Base-by-base conservation (phyloP, 1,140 invertebrate genomes). In the Pachypsylla venusta region DNA sequence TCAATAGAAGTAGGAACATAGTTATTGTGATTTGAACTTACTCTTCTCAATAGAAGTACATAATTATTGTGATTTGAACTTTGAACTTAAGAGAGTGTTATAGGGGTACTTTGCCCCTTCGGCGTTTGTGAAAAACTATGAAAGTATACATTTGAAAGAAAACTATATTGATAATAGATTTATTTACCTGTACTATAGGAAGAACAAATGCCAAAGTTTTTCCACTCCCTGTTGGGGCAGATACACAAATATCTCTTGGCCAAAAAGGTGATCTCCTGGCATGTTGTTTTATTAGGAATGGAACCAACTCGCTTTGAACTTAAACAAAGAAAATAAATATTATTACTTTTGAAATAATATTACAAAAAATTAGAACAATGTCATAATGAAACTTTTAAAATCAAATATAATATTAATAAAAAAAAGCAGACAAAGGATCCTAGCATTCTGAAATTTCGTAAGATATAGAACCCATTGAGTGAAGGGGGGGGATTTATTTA, bases 141-240 rank as follows among this genome's bases (percentile, higher is more conserved):
- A n/a, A n/a, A n/a, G n/a, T n/a, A n/a, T n/a, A n/a, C n/a, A n/a
- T n/a, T n/a, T n/a, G n/a, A n/a, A n/a, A n/a, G n/a, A n/a, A n/a
- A n/a, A n/a, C n/a, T n/a, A n/a, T n/a, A n/a, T n/a, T n/a, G n/a
- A 64, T 14, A 26, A 22, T 53, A 71, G 10, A 68, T 57, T 60
- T 65, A 60, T 64, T 60, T 27, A 72, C 76, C 72, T 98, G 89
- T 53, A 99, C 75, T 54, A 98, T 83, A 13, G 95, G 95, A 58
- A 98, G 72, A 60, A 89, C 89, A 79, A 91, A 98, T 3, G 92
- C 84, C 54, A 98, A 72, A 1, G 95, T 98, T 77, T 99, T 99
- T 10, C 95, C 95, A 79, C 92, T 96, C 12, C 95, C 96, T 14
- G 96, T 99, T 20, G 94, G 93, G 40, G 94, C 92, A 22, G 92